Conservation (phyloP, 2,797 vertebrate species). For the Amniataba percoides region DNA sequence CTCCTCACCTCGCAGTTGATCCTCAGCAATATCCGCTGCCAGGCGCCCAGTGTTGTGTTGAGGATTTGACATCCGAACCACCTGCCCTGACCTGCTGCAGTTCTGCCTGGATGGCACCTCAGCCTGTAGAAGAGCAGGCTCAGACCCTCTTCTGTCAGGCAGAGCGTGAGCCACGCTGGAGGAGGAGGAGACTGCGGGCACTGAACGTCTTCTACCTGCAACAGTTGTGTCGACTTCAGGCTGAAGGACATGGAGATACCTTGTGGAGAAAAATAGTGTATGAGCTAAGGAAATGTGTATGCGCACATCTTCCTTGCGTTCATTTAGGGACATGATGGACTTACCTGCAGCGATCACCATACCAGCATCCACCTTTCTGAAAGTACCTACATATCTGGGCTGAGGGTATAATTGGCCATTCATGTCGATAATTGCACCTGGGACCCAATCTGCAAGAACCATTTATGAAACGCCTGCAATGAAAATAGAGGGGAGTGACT, state of each 20-base stretch:
- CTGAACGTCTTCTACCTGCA: slow-evolving; percentile 54
- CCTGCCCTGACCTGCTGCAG: slow-evolving; percentile 15
- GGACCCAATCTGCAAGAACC: slow-evolving; percentile 83
- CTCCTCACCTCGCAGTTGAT: slow-evolving; percentile 72
- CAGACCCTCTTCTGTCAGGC: slow-evolving; percentile 67
- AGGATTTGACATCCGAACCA: slow-evolving; percentile 1
- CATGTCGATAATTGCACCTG: slow-evolving; percentile 84
- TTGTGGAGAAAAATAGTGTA: slow-evolving; percentile 49
- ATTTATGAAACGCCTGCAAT: slow-evolving; percentile 84
- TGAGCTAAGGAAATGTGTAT: background rate
- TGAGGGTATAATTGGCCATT: slow-evolving; percentile 69
- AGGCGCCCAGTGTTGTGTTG: slow-evolving; percentile 33
- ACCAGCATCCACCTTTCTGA: slow-evolving; percentile 89
- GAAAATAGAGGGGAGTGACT: background rate
- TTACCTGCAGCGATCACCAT: slow-evolving; percentile 89
- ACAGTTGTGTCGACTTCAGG: slow-evolving; percentile 28
- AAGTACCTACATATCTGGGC: slow-evolving; percentile 88
- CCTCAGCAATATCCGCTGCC: slow-evolving; percentile 58
- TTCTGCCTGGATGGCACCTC: slow-evolving; percentile 32
- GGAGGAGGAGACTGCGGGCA: slow-evolving; percentile 65
- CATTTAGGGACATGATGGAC: background rate
- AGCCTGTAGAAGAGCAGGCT: slow-evolving; percentile 67
- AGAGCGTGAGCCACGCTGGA: slow-evolving; percentile 28
- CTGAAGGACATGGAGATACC: slow-evolving; percentile 84
- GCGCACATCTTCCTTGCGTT: background rate